Base-by-base conservation (phyloP, 1,140 invertebrate genomes). In the Drosophila grimshawi region DNA sequence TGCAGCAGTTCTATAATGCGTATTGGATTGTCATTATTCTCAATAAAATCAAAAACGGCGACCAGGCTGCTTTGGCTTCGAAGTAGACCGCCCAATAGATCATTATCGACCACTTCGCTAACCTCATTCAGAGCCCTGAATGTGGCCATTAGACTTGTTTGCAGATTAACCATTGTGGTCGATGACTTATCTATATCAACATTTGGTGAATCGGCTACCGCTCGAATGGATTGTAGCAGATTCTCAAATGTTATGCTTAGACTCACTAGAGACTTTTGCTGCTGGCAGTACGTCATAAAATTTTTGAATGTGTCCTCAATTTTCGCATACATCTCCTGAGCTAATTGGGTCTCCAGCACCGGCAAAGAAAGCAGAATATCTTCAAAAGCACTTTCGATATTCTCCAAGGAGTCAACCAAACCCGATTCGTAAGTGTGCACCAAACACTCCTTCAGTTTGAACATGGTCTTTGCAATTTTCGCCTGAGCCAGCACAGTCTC, bases 401-500 rank as follows among this genome's bases (percentile, higher is more conserved):
- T 91, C 3, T 92, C 91, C 29, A 92, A 35, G 0, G 86, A 85
- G 5, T 90, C 83, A 27, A 90, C 86, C n/a, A 90, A 32, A 5
- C 82, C 91, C 0, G 86, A 81, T 53, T 92, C 91, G 49, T 92
- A 92, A 3, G 91, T 92, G n/a, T 92, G 86, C 5, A 92, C 90
- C 29, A 92, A 62, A 7, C 83, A 91, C 60, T 92, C 91, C 72
- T 92, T 92, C 5, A 92, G 45, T 51, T 78, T 90, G 30, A 92
- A 92, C 83, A 92, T 86, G 4, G 90, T 83, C 2, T 86, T 72
- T 2, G 91, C 88, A 49, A 92, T 88, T 33, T 90, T 67, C 0
- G 81, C 79, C 41, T 90, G 81, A 3, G 74, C 76, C 62, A 90
- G 49, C 1, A 88, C 80, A 2, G 74, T 66, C 59, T 85, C 71